Percentiles rank a stretch among this genome's conserved stretches.
Conservation (phyloP, 2,797 vertebrate species). For the Sylvia borin region DNA sequence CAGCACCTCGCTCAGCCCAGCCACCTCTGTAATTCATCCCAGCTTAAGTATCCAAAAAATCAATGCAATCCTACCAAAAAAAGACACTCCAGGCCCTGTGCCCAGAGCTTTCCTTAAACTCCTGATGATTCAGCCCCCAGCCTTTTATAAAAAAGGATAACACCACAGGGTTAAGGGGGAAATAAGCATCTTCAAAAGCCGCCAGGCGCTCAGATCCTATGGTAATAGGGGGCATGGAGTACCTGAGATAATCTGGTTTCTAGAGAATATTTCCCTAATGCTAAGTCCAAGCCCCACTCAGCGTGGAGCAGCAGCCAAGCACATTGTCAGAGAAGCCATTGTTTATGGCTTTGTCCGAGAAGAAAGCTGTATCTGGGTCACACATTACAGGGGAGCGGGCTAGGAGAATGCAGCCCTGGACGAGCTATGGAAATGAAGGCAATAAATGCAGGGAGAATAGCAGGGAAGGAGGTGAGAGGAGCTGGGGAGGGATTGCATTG, state of each 20-base stretch:
- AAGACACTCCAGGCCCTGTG: not conserved
- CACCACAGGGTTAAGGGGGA: not conserved
- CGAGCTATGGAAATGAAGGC: slow-evolving; percentile 33
- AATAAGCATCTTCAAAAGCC: not conserved
- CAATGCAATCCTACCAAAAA: not conserved
- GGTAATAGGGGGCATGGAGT: slow-evolving; percentile 6
- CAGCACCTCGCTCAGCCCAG: not conserved
- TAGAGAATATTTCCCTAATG: not conserved
- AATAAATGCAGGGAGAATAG: slow-evolving; percentile 47
- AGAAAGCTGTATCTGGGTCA: slow-evolving; percentile 59
- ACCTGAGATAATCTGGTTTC: slow-evolving; percentile 1
- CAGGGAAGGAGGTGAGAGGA: slow-evolving; percentile 25
- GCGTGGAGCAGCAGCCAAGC: not conserved
- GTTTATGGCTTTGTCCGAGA: slow-evolving; percentile 39
- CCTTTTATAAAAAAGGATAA: not conserved
- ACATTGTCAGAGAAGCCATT: not conserved
- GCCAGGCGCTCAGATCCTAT: not conserved
- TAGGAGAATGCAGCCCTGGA: not conserved
- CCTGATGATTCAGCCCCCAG: not conserved
- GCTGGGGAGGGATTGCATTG: not conserved
- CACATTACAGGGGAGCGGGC: slow-evolving; percentile 9
- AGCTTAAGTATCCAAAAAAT: not conserved
- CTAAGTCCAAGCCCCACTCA: not conserved
- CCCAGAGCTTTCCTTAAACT: not conserved
- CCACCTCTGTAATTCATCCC: not conserved